phyloP scores from a whole-genome alignment of 2,888 invertebrate species.

The Xanthia icteritia region DNA sequence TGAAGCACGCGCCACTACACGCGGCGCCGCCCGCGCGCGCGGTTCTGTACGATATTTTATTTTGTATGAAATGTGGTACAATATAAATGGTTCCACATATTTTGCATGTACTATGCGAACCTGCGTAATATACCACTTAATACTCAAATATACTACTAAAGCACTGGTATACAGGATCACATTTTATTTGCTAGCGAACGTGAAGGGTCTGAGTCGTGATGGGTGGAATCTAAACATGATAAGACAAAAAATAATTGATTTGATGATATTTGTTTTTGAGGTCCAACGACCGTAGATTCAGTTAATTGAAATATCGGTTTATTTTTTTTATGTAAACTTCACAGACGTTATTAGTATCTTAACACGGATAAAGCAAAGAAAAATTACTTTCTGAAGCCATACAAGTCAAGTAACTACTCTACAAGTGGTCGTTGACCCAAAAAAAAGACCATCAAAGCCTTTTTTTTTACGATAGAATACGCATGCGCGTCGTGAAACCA shows the following conservation, averaged over 20 bases:
- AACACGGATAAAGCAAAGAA: too few relatives aligned
- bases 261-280: too few relatives aligned
- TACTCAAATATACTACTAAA: neutral
- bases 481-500: too few relatives aligned
- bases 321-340: too few relatives aligned
- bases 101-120: neutral
- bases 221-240: neutral
- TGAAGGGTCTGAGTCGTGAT: neutral
- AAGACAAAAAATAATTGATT: neutral
- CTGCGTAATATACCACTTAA: neutral
- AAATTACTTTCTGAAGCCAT: too few relatives aligned
- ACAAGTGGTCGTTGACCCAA: too few relatives aligned
- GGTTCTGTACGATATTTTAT: neutral
- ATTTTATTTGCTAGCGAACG: neutral
- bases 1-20: constrained; percentile 4
- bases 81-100: neutral
- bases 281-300: too few relatives aligned
- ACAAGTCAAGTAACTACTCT: too few relatives aligned
- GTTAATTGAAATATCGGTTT: too few relatives aligned
- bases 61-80: neutral
- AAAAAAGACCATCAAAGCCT: too few relatives aligned
- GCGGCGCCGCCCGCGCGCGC: neutral
- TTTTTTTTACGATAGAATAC: too few relatives aligned
- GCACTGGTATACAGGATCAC: neutral
- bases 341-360: too few relatives aligned